Base-by-base conservation (phyloP, 2,888 invertebrate species). In the Cordilura impudica region DNA sequence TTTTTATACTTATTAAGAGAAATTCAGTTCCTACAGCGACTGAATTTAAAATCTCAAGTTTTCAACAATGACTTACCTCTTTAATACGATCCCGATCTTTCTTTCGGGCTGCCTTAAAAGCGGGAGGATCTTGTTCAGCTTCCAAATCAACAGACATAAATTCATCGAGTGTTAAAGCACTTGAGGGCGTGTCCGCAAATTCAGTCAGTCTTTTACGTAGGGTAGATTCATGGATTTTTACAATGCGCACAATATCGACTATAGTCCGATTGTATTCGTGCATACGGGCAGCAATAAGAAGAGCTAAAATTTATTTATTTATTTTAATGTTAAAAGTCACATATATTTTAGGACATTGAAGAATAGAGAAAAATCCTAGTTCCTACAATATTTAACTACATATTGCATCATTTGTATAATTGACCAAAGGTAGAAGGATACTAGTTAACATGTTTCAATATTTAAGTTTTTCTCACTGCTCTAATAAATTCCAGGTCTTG, bases 121-220 rank as follows among this genome's bases (percentile, higher is more conserved):
- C 96, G 0, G 98, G 98, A 7, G 98, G 90, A 90, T 98, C 98
- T 88, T 97, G 97, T 86, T 98, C 98, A 84, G 97, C 97, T 87
- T 98, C 98, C 83, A 99, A 91, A 88, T 99, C 98, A 0, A 99
- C 96, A 0, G 95, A 95, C 94, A 98, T 96, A 88, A 99, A 99
- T 91, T 99, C 98, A 84, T 99, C 98, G 23, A 98, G 91, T 0
- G 99, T 98, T 65, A 99, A 91, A 7, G 95, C 94, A 86, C 98
- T 97, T 10, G 98, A 97, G 0, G 99, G 98, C 0, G 99, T 99
- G 84, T 97, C 97, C 0, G 97, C 97, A 89, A 99, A 99, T 91
- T 99, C 99, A 26, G 95, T 92, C 43, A 99, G 91, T 75, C 96
- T 93, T 91, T 98, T 98, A 70, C 97, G 92, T 43, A 98, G 91